These are phyloP conservation scores for Sebastes minor DNA, from an alignment of 2,797 vertebrate species.

Conservation along the genomic window DNA sequence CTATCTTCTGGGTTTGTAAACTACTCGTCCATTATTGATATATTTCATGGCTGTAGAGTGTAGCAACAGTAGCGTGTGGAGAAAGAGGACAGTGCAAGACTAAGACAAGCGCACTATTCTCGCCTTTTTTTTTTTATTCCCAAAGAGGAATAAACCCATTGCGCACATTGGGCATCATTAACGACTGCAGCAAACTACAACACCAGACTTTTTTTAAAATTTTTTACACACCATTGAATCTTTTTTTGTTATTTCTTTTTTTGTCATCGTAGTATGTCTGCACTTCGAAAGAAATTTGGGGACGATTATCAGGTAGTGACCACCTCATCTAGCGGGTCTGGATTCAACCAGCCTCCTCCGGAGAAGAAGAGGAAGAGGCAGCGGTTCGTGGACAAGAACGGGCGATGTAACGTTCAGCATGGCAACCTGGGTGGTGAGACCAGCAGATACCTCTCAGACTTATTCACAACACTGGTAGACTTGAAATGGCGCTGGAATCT, in stretches of 20 bases:
- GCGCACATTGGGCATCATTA: conserved; percentile 58
- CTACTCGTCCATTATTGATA: conserved; percentile 49
- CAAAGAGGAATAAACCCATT: conserved; percentile 56
- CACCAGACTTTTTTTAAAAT: conserved; percentile 50
- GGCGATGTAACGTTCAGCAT: conserved; percentile 97
- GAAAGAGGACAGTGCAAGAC: conserved; percentile 69
- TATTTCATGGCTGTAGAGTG: conserved; percentile 71
- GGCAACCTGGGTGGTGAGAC: conserved; percentile 97
- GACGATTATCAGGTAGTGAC: conserved; percentile 99
- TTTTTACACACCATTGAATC: conserved; percentile 26
- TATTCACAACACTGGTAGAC: conserved; percentile 97
- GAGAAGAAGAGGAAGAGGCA: conserved; percentile 93
- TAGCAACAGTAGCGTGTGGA: conserved; percentile 60
- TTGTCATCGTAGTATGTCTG: conserved; percentile 94
- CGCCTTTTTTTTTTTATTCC: conserved; percentile 53
- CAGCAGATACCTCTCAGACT: conserved; percentile 96
- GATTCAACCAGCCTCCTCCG: conserved; percentile 88
- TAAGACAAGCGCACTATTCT: conserved; percentile 73
- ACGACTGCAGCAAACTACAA: conserved; percentile 65
- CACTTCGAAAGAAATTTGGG: conserved; percentile 98
- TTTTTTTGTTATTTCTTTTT: conserved; percentile 56
- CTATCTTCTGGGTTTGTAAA: conserved; percentile 35
- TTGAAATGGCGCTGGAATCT: conserved; percentile 99
- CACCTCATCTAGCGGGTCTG: conserved; percentile 94
- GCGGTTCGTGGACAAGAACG: conserved; percentile 99